Evolutionary conservation across 2,888 invertebrate genomes (phyloP).

Genomic region (Invenusta paracnida): DNA sequence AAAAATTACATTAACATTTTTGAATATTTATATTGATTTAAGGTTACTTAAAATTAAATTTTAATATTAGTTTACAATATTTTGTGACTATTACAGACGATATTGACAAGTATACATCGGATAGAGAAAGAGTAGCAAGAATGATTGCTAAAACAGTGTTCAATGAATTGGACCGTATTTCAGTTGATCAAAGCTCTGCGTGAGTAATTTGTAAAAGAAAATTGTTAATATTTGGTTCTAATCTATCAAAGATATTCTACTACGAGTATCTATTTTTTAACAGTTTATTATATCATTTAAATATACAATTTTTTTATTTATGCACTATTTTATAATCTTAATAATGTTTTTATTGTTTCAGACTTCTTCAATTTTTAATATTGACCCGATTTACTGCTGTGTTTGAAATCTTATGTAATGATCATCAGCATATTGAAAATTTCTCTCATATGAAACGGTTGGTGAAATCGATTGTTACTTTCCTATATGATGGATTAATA

Average conservation of each 20-base stretch:
- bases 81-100: background rate
- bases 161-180: background rate
- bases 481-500: too few species aligned
- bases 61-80: too few species aligned
- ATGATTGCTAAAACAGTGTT: background rate
- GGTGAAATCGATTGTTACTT: too few species aligned
- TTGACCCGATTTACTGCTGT: conserved; percentile 56
- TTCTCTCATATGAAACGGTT: conserved; percentile 49
- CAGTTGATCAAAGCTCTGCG: background rate
- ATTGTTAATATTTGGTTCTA: too few species aligned
- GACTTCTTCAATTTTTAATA: conserved; percentile 52
- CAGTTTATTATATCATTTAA: background rate
- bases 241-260: too few species aligned
- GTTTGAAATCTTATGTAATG: conserved; percentile 60
- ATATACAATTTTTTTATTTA: background rate
- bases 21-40: too few species aligned
- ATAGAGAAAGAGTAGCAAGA: background rate
- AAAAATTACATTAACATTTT: background rate
- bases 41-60: too few species aligned
- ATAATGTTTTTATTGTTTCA: background rate
- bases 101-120: background rate
- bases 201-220: background rate
- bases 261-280: background rate
- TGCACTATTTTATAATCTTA: background rate
- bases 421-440: conserved; percentile 61